A percentile compares a stretch with the other conserved stretches of the same genome.
Evolutionary conservation across 2,113 vertebrate genomes (phyloP).

Genomic region (Gavialis gangeticus): DNA sequence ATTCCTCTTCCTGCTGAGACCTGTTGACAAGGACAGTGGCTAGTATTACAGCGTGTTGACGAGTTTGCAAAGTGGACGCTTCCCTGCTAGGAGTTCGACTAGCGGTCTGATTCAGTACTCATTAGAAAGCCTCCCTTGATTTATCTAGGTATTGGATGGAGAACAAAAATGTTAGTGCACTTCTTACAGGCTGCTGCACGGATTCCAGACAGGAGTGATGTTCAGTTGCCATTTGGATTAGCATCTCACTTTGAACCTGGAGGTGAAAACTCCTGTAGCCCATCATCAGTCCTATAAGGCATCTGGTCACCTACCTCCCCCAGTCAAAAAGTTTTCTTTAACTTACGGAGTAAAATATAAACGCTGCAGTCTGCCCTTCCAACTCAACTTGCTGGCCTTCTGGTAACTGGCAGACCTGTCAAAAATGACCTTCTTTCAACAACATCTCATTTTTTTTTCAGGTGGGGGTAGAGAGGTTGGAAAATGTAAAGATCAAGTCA

Average conservation of each 20-base stretch:
- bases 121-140: not conserved
- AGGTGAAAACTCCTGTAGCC: slow-evolving; percentile 48
- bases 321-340: slow-evolving; percentile 38
- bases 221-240: not conserved
- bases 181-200: not conserved
- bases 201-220: accelerated
- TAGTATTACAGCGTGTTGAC: accelerated
- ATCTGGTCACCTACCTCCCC: slow-evolving; percentile 21
- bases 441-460: slow-evolving; percentile 72
- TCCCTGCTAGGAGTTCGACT: not conserved
- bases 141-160: not conserved
- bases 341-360: slow-evolving; percentile 66
- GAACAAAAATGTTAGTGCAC: not conserved
- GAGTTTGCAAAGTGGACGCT: not conserved
- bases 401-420: slow-evolving; percentile 74
- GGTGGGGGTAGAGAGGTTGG: slow-evolving; percentile 23
- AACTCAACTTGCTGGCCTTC: slow-evolving; percentile 53
- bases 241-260: not conserved
- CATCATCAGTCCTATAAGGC: slow-evolving; percentile 45
- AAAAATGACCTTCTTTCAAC: slow-evolving; percentile 82
- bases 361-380: slow-evolving; percentile 19
- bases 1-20: not conserved
- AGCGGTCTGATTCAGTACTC: not conserved
- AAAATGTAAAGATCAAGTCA: slow-evolving; percentile 83
- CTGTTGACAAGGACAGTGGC: accelerated